Percentiles rank a stretch among this genome's conserved stretches.
phyloP scores from a whole-genome alignment of 2,113 vertebrate species.

The Campylomormyrus tamandua region DNA sequence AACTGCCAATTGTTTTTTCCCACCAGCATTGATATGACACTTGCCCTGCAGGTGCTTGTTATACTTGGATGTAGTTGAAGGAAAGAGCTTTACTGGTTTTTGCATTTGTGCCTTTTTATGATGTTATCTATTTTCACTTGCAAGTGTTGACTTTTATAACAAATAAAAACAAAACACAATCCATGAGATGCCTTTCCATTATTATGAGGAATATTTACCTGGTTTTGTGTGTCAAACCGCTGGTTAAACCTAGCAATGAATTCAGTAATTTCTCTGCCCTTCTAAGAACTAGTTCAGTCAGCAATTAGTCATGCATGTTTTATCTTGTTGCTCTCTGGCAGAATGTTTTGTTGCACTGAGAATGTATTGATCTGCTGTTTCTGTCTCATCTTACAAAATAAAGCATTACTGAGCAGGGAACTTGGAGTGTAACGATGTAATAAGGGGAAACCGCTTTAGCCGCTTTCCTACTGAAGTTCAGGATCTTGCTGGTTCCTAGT shows the following conservation, averaged over 20 bases:
- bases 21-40: slow-evolving; percentile 9
- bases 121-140: slow-evolving; percentile 6
- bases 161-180: slow-evolving; percentile 5
- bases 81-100: slow-evolving; percentile 9
- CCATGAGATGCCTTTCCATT: slow-evolving; percentile 33
- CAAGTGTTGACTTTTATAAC: background rate
- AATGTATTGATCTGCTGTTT: background rate
- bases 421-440: background rate
- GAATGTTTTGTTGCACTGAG: background rate
- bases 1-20: slow-evolving; percentile 2
- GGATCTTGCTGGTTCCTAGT: background rate
- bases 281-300: background rate
- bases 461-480: background rate
- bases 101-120: slow-evolving; percentile 12
- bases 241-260: background rate
- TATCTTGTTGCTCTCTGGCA: background rate
- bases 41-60: background rate
- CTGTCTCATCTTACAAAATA: background rate
- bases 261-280: background rate
- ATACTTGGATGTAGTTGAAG: background rate
- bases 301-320: background rate
- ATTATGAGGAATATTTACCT: background rate
- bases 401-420: background rate
- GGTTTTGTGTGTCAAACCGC: background rate
- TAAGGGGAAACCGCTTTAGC: background rate